Percentiles rank a stretch among this genome's conserved stretches.
Evolutionary conservation across 2,113 vertebrate genomes (phyloP).

Genomic region (Campylomormyrus tamandua): DNA sequence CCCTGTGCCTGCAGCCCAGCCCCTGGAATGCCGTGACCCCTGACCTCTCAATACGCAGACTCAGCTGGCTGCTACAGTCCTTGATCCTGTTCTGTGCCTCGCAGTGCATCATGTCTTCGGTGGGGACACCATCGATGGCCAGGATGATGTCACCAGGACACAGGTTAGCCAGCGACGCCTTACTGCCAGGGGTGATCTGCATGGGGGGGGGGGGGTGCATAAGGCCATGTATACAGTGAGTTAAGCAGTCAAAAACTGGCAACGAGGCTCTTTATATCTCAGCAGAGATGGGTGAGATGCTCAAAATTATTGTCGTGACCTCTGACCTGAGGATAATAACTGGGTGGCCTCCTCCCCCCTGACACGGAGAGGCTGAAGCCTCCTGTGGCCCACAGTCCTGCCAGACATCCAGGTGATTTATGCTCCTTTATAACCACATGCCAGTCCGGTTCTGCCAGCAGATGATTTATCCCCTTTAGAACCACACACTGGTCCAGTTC

Average conservation of each 20-base stretch:
- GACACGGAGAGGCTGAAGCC: neutral
- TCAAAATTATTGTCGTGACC: neutral
- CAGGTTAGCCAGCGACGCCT: constrained; percentile 78
- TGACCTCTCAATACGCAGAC: constrained; percentile 85
- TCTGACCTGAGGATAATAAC: neutral
- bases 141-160: constrained; percentile 84
- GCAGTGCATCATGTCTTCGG: constrained; percentile 82
- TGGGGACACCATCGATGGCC: constrained; percentile 79
- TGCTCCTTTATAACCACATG: neutral
- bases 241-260: neutral
- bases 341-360: neutral
- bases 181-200: constrained; percentile 91
- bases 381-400: neutral
- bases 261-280: neutral
- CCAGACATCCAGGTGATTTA: neutral
- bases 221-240: neutral
- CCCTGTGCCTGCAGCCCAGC: neutral
- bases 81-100: constrained; percentile 94
- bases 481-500: neutral
- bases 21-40: neutral
- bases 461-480: neutral
- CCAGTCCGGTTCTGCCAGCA: too few relatives aligned
- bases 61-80: constrained; percentile 70
- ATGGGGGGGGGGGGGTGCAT: constrained; percentile 12
- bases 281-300: neutral